phyloP scores from a whole-genome alignment of 2,113 vertebrate species.

The Asarcornis scutulata region DNA sequence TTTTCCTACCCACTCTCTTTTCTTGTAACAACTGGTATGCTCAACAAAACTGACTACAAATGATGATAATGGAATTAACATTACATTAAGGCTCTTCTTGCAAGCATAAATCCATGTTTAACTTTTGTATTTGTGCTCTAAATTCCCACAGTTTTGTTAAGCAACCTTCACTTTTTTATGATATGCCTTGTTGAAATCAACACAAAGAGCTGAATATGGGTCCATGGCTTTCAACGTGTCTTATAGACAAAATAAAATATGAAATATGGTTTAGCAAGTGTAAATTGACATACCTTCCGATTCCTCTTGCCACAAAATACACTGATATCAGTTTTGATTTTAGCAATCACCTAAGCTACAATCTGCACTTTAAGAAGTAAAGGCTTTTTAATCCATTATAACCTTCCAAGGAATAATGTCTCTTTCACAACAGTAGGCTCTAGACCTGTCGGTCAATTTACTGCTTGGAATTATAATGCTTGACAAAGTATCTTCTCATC shows the following conservation, averaged over 20 bases:
- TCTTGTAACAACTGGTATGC: neutral
- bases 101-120: neutral
- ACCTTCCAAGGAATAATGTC: neutral
- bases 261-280: neutral
- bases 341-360: neutral
- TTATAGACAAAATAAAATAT: neutral
- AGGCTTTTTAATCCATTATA: neutral
- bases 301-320: neutral
- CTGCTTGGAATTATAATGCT: conserved; percentile 6
- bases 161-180: neutral
- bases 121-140: neutral
- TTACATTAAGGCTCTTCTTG: neutral
- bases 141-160: neutral
- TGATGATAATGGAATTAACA: fast-evolving
- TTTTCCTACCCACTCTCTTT: neutral
- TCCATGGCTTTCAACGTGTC: neutral
- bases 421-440: neutral
- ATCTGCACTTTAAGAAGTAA: neutral
- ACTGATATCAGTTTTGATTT: neutral
- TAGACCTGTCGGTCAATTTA: neutral
- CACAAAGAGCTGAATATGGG: neutral
- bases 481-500: conserved; percentile 18
- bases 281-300: neutral
- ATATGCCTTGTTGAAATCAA: neutral
- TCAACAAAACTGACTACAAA: neutral